Evolutionary conservation across 37 sponge, comb jelly and placozoan species (phyloP).

Genomic region (Spongilla lacustris): DNA sequence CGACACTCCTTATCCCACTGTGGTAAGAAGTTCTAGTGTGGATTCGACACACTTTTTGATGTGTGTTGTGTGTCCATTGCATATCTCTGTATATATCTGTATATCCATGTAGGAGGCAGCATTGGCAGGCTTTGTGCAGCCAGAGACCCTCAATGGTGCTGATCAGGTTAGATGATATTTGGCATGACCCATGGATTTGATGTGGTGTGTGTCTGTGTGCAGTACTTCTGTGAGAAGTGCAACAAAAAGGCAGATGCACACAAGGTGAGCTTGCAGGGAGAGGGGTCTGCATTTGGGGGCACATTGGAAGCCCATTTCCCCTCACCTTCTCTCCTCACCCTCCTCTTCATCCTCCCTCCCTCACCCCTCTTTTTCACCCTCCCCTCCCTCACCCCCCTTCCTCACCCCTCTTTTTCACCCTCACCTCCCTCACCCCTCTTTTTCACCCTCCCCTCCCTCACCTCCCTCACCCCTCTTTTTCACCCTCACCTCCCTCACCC

Average conservation of each 20-base stretch:
- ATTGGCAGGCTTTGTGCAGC: conserved; percentile 80
- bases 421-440: too few species aligned
- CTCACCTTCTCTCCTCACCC: too few species aligned
- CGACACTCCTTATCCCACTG: conserved; percentile 62
- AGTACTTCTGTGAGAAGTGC: conserved; percentile 90
- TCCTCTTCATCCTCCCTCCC: too few species aligned
- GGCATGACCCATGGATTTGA: too few species aligned
- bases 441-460: too few species aligned
- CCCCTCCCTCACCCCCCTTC: too few species aligned
- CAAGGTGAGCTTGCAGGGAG: conserved; percentile 63
- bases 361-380: too few species aligned
- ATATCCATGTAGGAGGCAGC: conserved; percentile 77
- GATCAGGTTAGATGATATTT: conserved; percentile 85
- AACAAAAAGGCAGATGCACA: conserved; percentile 88
- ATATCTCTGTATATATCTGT: not conserved
- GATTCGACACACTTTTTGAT: not conserved
- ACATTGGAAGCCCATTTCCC: too few species aligned
- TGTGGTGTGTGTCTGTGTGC: conserved; percentile 18
- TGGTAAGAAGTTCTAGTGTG: conserved; percentile 52
- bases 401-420: too few species aligned
- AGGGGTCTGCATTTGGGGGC: too few species aligned
- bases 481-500: too few species aligned
- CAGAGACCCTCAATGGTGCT: conserved; percentile 80
- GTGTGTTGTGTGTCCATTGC: not conserved
- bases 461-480: too few species aligned